Conservation (phyloP, 2,113 vertebrate species). For the Catagonus wagneri region DNA sequence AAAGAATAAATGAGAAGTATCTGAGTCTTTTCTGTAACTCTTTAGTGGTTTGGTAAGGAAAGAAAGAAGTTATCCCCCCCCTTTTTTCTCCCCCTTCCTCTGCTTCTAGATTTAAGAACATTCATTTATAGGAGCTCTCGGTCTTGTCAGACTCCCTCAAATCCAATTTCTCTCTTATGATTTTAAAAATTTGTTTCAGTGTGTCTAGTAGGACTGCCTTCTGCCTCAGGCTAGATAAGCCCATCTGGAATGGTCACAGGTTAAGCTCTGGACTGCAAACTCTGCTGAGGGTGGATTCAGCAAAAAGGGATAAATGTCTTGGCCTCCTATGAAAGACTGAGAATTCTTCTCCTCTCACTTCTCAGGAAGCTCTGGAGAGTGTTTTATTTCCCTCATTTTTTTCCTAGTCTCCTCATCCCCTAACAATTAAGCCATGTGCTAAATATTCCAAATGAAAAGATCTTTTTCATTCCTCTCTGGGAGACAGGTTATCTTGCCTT, state of each 20-base stretch:
- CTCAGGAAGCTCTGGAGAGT: slow-evolving; percentile 72
- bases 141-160: neutral
- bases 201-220: neutral
- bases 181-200: slow-evolving; percentile 32
- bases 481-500: slow-evolving; percentile 56
- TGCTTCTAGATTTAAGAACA: neutral
- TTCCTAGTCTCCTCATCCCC: slow-evolving; percentile 62
- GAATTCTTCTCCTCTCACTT: slow-evolving; percentile 78
- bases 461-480: slow-evolving; percentile 66
- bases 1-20: neutral
- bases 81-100: neutral
- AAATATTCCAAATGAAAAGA: slow-evolving; percentile 83
- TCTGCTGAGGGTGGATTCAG: slow-evolving; percentile 72
- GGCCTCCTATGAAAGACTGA: slow-evolving; percentile 76
- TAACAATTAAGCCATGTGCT: slow-evolving; percentile 81
- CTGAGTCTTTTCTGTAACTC: slow-evolving; percentile 9
- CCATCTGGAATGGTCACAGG: slow-evolving; percentile 72
- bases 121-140: neutral
- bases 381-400: neutral
- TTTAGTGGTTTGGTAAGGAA: neutral
- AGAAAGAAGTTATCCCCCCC: neutral
- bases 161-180: neutral
- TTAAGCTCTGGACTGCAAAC: slow-evolving; percentile 80
- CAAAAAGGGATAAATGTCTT: slow-evolving; percentile 83
- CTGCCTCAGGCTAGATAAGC: slow-evolving; percentile 73